Percentiles rank a stretch among this genome's conserved stretches.
phyloP scores from a whole-genome alignment of 2,888 invertebrate species.

The Hydroisotoma schaefferi region DNA sequence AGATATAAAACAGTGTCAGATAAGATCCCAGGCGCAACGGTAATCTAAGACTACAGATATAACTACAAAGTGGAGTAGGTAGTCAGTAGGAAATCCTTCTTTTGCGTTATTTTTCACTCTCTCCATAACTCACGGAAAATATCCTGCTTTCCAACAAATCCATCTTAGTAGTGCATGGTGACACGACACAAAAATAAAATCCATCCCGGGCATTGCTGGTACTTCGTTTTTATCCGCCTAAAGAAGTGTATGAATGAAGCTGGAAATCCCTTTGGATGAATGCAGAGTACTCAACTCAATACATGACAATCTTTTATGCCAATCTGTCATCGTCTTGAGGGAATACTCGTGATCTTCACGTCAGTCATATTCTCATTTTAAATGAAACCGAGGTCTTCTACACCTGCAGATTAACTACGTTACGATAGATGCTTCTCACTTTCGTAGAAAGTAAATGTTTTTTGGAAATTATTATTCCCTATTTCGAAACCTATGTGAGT shows the following conservation, averaged over 20 bases:
- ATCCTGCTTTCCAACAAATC: conserved; percentile 1
- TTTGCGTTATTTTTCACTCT: not conserved
- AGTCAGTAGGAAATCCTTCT: not conserved
- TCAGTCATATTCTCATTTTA: no score
- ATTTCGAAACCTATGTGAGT: no score
- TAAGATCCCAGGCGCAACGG: no score
- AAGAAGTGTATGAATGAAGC: not conserved
- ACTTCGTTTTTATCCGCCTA: not conserved
- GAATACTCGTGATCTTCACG: not conserved
- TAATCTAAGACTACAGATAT: no score
- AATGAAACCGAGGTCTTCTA: no score
- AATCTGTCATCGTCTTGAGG: conserved; percentile 12
- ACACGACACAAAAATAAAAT: conserved; percentile 10
- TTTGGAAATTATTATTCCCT: no score
- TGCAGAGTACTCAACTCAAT: not conserved
- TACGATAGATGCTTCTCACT: no score
- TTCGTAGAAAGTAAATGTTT: no score
- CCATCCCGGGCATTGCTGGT: no score
- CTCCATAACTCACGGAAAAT: conserved; percentile 2
- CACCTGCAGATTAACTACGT: no score
- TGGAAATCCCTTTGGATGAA: conserved; percentile 1
- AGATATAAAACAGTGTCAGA: no score
- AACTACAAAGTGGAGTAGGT: no score
- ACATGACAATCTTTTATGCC: conserved; percentile 14
- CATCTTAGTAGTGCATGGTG: not conserved